phyloP scores from a whole-genome alignment of 1,140 invertebrate species.

The Bombus turneri region DNA sequence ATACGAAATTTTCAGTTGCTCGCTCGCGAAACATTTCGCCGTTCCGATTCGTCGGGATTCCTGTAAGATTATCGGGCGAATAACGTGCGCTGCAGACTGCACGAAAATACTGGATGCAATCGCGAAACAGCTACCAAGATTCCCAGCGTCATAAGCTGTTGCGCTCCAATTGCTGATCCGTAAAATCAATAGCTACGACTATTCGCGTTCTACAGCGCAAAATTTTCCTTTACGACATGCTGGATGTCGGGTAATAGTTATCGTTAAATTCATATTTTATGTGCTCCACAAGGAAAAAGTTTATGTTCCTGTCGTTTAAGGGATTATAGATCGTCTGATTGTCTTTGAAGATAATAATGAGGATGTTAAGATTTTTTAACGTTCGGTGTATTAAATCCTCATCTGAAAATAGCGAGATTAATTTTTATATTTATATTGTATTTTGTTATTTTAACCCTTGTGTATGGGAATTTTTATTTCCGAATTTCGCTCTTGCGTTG shows the following conservation, averaged over 20 bases:
- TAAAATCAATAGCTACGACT: background rate
- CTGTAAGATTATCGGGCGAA: conserved; percentile 22
- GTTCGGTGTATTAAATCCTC: too few relatives aligned
- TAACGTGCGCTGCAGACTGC: background rate
- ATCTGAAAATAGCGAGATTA: too few relatives aligned
- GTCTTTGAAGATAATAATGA: background rate
- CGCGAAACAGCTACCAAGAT: background rate
- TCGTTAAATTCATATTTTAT: background rate
- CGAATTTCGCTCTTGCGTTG: background rate
- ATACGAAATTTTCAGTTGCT: conserved; percentile 29
- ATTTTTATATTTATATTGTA: too few relatives aligned
- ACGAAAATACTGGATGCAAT: conserved; percentile 27
- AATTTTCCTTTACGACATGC: background rate
- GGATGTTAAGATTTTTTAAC: too few relatives aligned
- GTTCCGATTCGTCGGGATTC: background rate
- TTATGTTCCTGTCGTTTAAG: background rate
- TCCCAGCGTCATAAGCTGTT: background rate
- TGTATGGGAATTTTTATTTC: too few relatives aligned
- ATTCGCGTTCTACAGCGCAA: background rate
- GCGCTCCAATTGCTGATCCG: background rate
- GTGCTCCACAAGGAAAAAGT: background rate
- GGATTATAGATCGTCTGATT: background rate
- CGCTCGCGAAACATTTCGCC: conserved; percentile 3
- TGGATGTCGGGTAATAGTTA: background rate
- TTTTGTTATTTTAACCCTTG: too few relatives aligned